Conservation (phyloP, 2,888 invertebrate genomes). For the Dexiosoma caninum region DNA sequence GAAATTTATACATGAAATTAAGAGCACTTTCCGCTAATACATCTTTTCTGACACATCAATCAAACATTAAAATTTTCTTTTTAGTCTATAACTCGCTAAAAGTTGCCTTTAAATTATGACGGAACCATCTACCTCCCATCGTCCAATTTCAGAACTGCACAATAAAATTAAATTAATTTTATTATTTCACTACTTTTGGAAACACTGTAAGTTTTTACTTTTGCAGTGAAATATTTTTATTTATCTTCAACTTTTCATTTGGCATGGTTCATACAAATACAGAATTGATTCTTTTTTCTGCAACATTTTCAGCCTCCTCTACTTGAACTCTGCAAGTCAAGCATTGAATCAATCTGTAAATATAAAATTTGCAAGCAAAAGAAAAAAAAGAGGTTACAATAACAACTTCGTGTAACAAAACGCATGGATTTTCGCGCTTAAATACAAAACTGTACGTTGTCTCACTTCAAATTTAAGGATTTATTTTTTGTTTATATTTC, state of each 20-base stretch:
- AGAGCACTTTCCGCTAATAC: too few species aligned
- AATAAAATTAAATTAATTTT: not conserved
- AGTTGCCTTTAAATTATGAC: too few species aligned
- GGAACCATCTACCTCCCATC: too few species aligned
- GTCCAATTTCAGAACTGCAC: too few species aligned
- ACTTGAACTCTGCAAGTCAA: conserved; percentile 56
- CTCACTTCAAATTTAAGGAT: conserved; percentile 38
- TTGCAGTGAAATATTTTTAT: conserved; percentile 2
- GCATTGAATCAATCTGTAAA: conserved; percentile 65
- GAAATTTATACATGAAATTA: too few species aligned
- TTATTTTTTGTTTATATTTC: conserved; percentile 10
- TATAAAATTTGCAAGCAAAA: conserved; percentile 33
- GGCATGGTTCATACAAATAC: conserved; percentile 45
- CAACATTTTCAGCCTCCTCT: conserved; percentile 47
- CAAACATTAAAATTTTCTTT: too few species aligned
- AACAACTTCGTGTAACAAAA: not conserved
- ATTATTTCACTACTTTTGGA: not conserved
- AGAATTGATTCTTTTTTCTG: conserved; percentile 55
- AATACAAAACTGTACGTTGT: conserved; percentile 42
- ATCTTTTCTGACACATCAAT: too few species aligned
- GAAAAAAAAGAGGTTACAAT: not conserved
- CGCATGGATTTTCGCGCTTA: conserved; percentile 50
- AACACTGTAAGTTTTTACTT: conserved; percentile 11
- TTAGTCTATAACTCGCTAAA: too few species aligned
- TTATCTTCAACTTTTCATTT: conserved; percentile 30